Evolutionary conservation across 2,888 invertebrate genomes (phyloP).

Genomic region (Deilephila elpenor): DNA sequence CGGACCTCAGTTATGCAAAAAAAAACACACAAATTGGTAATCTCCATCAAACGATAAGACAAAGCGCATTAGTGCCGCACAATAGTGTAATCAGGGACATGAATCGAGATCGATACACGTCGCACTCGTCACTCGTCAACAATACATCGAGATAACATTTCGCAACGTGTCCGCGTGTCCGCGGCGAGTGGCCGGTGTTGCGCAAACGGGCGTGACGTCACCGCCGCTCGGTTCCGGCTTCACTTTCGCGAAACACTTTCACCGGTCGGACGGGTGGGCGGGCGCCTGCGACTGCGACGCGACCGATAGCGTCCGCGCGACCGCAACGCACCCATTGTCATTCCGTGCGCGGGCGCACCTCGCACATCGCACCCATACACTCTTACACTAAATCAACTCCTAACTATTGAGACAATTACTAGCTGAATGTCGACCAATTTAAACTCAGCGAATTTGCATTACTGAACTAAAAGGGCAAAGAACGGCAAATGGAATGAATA

Average conservation of each 20-base stretch:
- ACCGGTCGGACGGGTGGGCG: constrained; percentile 59
- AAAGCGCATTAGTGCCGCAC: not conserved
- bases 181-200: constrained; percentile 62
- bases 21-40: not conserved
- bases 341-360: constrained; percentile 45
- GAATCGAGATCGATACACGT: not conserved
- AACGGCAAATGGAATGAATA: no score
- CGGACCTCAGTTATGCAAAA: not conserved
- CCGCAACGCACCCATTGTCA: constrained; percentile 55
- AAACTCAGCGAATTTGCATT: no score
- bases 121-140: constrained; percentile 51
- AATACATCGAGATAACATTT: constrained; percentile 70
- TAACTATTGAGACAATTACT: not conserved
- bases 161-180: constrained; percentile 66
- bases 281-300: constrained; percentile 58
- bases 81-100: not conserved
- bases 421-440: not conserved
- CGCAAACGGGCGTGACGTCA: constrained; percentile 81
- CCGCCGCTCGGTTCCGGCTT: constrained; percentile 75
- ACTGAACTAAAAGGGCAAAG: no score
- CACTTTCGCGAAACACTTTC: constrained; percentile 84
- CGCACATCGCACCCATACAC: constrained; percentile 3
- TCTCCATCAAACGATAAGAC: not conserved
- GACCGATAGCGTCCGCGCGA: constrained; percentile 46
- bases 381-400: no score